These are phyloP conservation scores for Cephalopachus bancanus DNA, from an alignment of 2,797 vertebrate species.

Conservation along the genomic window DNA sequence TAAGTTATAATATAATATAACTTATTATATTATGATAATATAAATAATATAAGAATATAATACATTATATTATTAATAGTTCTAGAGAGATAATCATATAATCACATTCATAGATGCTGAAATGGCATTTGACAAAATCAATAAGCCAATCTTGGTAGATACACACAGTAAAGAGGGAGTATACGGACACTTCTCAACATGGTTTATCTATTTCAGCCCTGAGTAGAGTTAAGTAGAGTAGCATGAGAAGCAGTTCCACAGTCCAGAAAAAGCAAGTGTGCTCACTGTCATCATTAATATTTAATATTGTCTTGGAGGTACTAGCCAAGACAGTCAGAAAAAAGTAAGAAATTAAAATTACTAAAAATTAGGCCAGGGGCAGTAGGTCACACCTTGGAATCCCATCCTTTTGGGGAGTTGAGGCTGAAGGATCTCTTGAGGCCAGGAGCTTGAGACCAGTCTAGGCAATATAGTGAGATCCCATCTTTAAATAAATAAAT, in stretches of 20 bases:
- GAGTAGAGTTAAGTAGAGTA: neutral
- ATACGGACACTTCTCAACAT: neutral
- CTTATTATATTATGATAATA: no score
- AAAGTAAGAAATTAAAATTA: neutral
- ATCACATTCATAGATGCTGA: neutral
- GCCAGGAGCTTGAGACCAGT: no score
- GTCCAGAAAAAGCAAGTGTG: neutral
- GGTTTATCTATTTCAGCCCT: neutral
- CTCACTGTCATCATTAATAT: neutral
- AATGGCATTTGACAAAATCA: conserved; percentile 1
- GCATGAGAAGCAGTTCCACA: neutral
- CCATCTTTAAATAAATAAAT: no score
- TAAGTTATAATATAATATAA: no score
- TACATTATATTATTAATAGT: neutral
- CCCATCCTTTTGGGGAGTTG: no score
- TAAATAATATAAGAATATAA: no score
- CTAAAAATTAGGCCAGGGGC: neutral
- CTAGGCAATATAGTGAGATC: no score
- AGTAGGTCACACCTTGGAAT: no score
- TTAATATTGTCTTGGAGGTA: no score
- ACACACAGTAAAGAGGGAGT: neutral
- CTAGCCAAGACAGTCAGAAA: no score
- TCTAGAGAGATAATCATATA: neutral
- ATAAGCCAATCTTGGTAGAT: neutral
- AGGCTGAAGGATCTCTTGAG: no score